phyloP scores from a whole-genome alignment of 2,888 invertebrate species.

The Hemithea aestivaria region DNA sequence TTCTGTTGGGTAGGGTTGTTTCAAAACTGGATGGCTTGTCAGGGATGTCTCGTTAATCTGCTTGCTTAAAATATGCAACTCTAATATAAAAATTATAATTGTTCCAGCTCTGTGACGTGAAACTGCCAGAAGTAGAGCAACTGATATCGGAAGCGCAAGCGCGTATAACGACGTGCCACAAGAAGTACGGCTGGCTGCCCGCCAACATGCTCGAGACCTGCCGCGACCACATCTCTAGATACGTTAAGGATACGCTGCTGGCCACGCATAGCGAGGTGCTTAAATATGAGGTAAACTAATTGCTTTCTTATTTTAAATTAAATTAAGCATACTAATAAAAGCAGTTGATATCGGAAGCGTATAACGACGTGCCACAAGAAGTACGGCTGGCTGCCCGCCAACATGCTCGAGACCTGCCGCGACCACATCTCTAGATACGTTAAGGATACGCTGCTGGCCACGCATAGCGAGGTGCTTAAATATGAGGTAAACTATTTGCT shows the following conservation, averaged over 20 bases:
- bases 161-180: slow-evolving; percentile 79
- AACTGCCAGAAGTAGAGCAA: slow-evolving; percentile 87
- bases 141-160: slow-evolving; percentile 84
- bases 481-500: slow-evolving; percentile 34
- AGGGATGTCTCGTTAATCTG: no score
- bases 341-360: no score
- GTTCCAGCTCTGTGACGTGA: slow-evolving; percentile 86
- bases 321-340: neutral
- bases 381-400: slow-evolving; percentile 88
- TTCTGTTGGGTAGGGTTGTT: no score
- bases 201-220: slow-evolving; percentile 83
- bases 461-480: slow-evolving; percentile 48
- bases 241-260: slow-evolving; percentile 74
- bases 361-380: slow-evolving; percentile 81
- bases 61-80: no score
- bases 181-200: slow-evolving; percentile 89
- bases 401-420: slow-evolving; percentile 84
- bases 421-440: slow-evolving; percentile 85
- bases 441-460: slow-evolving; percentile 63
- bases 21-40: no score
- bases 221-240: slow-evolving; percentile 85
- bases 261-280: slow-evolving; percentile 47
- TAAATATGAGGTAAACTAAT: slow-evolving; percentile 44
- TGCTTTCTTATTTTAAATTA: neutral
- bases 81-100: neutral